These are phyloP conservation scores for Turritopsis rubra DNA, from an alignment of 30 jellyfish, hydroid and myxozoan species.

Conservation along the genomic window DNA sequence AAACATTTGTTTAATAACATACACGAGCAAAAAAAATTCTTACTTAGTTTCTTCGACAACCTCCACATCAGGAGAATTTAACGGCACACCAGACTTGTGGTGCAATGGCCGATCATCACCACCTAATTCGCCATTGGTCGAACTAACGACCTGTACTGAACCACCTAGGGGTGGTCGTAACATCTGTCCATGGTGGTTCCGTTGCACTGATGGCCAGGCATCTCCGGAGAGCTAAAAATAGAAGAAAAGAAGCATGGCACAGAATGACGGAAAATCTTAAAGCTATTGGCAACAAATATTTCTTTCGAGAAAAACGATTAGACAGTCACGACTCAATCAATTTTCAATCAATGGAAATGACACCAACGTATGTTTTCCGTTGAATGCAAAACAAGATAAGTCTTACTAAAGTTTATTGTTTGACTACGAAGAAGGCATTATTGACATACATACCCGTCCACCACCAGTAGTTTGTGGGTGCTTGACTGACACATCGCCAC, in stretches of 20 bases:
- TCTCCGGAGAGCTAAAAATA: conserved; percentile 57
- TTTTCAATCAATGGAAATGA: no score
- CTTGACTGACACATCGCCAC: conserved; percentile 27
- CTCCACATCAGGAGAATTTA: conserved; percentile 92
- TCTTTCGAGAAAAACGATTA: no score
- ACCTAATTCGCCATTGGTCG: conserved; percentile 92
- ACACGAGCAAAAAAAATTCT: conserved; percentile 22
- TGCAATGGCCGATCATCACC: conserved; percentile 50
- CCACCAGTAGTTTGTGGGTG: conserved; percentile 9
- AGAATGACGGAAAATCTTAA: neutral
- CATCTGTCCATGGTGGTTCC: conserved; percentile 37
- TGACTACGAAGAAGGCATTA: no score
- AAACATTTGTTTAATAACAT: neutral
- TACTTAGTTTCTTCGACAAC: conserved; percentile 96
- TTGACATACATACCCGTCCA: conserved; percentile 11
- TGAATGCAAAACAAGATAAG: no score
- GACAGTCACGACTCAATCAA: no score
- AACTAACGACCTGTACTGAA: conserved; percentile 87
- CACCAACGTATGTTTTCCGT: no score
- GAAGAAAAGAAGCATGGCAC: no score
- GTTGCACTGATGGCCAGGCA: conserved; percentile 64
- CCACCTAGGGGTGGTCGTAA: conserved; percentile 67
- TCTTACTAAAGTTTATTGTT: no score
- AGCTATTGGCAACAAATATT: neutral
- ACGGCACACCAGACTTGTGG: conserved; percentile 82